Percentiles rank a stretch among this genome's conserved stretches.
phyloP scores from a whole-genome alignment of 1,140 invertebrate species.

The Eupristina koningsbergeri region DNA sequence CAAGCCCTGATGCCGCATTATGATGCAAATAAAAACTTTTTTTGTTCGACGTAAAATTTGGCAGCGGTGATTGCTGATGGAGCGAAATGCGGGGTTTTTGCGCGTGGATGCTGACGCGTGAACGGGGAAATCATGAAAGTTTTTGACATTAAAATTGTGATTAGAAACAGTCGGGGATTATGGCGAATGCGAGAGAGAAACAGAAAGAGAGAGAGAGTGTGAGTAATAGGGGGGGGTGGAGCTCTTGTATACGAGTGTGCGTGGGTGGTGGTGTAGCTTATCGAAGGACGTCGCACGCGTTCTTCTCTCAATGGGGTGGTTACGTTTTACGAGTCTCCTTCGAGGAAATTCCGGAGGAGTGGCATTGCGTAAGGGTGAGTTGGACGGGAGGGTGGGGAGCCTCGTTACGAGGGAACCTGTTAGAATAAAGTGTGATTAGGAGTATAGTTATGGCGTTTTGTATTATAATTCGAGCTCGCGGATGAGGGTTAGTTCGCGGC shows the following conservation, averaged over 20 bases:
- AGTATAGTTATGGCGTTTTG: conserved; percentile 72
- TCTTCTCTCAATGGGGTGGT: conserved; percentile 64
- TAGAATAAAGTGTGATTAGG: conserved; percentile 73
- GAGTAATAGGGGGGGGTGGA: neutral
- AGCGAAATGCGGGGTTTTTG: neutral
- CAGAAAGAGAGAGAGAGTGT: neutral
- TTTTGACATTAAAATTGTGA: conserved; percentile 45
- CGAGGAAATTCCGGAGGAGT: conserved; percentile 54
- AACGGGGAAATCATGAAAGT: conserved; percentile 40
- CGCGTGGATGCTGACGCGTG: conserved; percentile 31
- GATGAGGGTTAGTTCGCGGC: conserved; percentile 60
- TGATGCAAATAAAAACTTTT: neutral
- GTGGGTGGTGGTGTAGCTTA: conserved; percentile 49
- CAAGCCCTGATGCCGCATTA: conserved; percentile 24
- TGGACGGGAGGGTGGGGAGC: conserved; percentile 55
- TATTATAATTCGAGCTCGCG: conserved; percentile 67
- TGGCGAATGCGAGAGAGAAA: neutral
- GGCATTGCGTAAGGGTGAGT: neutral
- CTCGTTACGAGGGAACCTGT: conserved; percentile 70
- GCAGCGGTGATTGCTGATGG: neutral
- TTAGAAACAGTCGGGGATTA: conserved; percentile 43
- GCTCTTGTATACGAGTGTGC: no score
- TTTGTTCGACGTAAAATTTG: neutral
- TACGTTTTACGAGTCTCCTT: conserved; percentile 70
- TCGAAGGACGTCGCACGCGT: conserved; percentile 57